Percentiles rank a stretch among this genome's conserved stretches.
phyloP scores from a whole-genome alignment of 1,140 invertebrate species.

The Trypoxylus dichotomus region DNA sequence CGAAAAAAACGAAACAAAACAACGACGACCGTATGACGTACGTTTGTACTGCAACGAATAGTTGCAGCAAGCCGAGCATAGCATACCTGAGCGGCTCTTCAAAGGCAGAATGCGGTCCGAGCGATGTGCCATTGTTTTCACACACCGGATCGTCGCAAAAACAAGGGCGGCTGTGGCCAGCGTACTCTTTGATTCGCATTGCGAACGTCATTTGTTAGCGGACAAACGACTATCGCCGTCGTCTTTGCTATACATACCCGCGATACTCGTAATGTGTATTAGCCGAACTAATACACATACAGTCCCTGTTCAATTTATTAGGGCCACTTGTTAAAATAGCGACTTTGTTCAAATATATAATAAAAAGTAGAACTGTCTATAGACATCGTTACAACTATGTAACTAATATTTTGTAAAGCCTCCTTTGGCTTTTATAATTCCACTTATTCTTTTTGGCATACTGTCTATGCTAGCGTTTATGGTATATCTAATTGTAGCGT shows the following conservation, averaged over 20 bases:
- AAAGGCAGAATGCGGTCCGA: constrained; percentile 50
- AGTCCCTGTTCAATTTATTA: too few relatives aligned
- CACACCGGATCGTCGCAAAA: constrained; percentile 50
- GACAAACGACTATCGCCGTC: constrained; percentile 34
- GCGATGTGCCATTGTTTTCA: constrained; percentile 52
- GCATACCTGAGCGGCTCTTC: constrained; percentile 42
- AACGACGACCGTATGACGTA: constrained; percentile 18
- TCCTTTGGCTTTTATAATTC: too few relatives aligned
- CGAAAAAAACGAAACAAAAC: not conserved
- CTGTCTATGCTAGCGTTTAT: too few relatives aligned
- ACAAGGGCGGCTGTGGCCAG: constrained; percentile 46
- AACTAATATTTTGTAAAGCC: too few relatives aligned
- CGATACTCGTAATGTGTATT: not conserved
- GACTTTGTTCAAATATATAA: too few relatives aligned
- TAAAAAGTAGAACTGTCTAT: too few relatives aligned
- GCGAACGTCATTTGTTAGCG: constrained; percentile 45
- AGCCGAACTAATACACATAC: not conserved
- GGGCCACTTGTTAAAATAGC: too few relatives aligned
- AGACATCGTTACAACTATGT: too few relatives aligned
- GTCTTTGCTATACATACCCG: not conserved
- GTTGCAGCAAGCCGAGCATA: constrained; percentile 31
- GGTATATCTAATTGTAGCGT: too few relatives aligned
- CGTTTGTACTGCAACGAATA: constrained; percentile 28
- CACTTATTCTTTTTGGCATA: too few relatives aligned
- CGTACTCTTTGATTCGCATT: constrained; percentile 48